phyloP scores from a whole-genome alignment of 2,888 invertebrate species.

The Nemotelus nigrinus region DNA sequence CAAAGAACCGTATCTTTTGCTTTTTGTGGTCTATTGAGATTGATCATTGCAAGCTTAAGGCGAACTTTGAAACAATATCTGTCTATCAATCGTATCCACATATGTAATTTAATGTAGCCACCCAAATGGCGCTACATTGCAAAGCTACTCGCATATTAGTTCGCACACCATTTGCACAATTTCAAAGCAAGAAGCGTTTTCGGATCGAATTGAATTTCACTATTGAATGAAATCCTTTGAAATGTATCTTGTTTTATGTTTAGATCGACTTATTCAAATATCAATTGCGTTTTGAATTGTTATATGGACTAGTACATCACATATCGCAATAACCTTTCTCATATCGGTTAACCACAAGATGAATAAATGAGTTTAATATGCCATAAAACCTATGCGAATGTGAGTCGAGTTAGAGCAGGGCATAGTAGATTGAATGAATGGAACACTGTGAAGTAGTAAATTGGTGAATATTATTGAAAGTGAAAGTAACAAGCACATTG shows the following conservation, averaged over 20 bases:
- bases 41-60: slow-evolving; percentile 3
- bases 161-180: slow-evolving; percentile 2
- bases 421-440: too few species aligned
- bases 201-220: slow-evolving; percentile 12
- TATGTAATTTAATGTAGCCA: not conserved
- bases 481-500: too few species aligned
- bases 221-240: slow-evolving; percentile 21
- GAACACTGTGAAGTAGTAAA: too few species aligned
- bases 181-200: slow-evolving; percentile 33
- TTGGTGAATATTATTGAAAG: too few species aligned
- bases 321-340: slow-evolving; percentile 33
- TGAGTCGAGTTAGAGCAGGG: too few species aligned
- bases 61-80: not conserved
- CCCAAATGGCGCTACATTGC: not conserved
- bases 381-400: not conserved
- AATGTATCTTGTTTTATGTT: not conserved
- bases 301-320: not conserved
- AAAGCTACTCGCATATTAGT: not conserved
- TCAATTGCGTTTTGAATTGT: too few species aligned
- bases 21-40: slow-evolving; percentile 9
- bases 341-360: slow-evolving; percentile 35
- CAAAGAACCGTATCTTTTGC: not conserved
- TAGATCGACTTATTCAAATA: too few species aligned
- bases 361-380: not conserved
- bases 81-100: not conserved